Base-by-base conservation (phyloP, 2,113 vertebrate species). In the Spheniscus mendiculus region DNA sequence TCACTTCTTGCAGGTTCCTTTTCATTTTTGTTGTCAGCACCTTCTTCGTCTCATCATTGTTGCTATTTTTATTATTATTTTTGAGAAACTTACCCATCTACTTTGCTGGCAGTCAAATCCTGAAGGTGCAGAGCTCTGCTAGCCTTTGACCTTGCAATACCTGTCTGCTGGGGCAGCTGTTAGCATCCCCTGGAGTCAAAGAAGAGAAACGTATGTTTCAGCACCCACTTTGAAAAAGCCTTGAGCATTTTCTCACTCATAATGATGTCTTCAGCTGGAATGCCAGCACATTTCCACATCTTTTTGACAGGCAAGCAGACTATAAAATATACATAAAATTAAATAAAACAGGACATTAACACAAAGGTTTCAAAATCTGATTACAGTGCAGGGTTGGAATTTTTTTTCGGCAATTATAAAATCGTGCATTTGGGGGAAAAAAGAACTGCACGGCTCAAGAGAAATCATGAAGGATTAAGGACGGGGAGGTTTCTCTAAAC, bases 271-370 rank as follows among this genome's bases (percentile, higher is more conserved):
- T 98, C 97, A 98, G 90, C 91, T 94, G 82, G 91, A 98, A 98
- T 97, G 96, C 95, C 98, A 98, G 97, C 97, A 97, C 62, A 89
- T 96, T 98, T 98, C 97, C 92, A 97, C 97, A 95, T 98, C 95
- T 94, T 88, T 97, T 94, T 98, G 98, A 98, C 97, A 98, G 95
- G 89, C 94, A 97, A 93, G 87, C 70, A 97, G 81, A 89, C 95
- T 98, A 98, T 96, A 97, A 98, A 98, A 95, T 96, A 98, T 94
- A 95, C 94, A 96, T 97, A 97, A 98, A 98, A 98, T 98, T 98
- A 98, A 98, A 97, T 97, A 97, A 97, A 98, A 98, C 87, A 96
- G 96, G 97, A 98, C 97, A 97, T 96, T 96, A 98, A 97, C 96
- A 97, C 88, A 95, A 97, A 98, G 85, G 92, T 97, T 98, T 98